Evolutionary conservation across 2,797 vertebrate genomes (phyloP), one percentile per base, ranked within the genome.

Genomic region (Valencia hispanica): DNA sequence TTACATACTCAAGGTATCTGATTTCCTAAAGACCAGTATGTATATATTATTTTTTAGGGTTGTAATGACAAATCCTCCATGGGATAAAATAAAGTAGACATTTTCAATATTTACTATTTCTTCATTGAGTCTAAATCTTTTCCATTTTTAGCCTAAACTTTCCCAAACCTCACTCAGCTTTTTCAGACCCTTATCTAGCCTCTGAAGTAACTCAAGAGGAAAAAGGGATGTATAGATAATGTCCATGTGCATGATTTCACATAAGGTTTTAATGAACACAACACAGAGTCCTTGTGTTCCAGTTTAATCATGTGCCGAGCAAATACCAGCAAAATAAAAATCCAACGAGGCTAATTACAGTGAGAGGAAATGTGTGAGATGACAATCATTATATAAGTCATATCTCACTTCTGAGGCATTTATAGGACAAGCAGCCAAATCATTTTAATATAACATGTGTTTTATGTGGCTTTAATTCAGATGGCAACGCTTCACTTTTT

Each of bases 401-500:
- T 8, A 32, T 72, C 83, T 76, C 61, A 59, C 70, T 76, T 5
- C 39, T 11, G 32, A 43, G 39, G 25, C 65, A 27, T 68, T 68
- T 27, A n/a, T 68, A 68, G 25, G 6, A 45, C 22, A 78, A 86
- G 80, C 81, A 88, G 80, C 71, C 81, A 70, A 73, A 88, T 80
- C 7, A 78, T 74, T 80, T 88, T 70, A 78, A 79, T 50, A 78
- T 61, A 77, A 81, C 50, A 73, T 78, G 75, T 68, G 83, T 86
- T 90, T 83, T 83, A 80, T 69, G 85, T 90, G 89, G 72, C 71
- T 79, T 69, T 84, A 51, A 70, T 63, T 7, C 79, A 87, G 83
- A 86, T 86, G 86, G 80, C 73, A 84, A 79, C 86, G 79, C 72
- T n/a, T n/a, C n/a, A n/a, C n/a, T n/a, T n/a, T n/a, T n/a, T n/a